Base-by-base conservation (phyloP, 2,888 invertebrate genomes). In the Julus scanicus region DNA sequence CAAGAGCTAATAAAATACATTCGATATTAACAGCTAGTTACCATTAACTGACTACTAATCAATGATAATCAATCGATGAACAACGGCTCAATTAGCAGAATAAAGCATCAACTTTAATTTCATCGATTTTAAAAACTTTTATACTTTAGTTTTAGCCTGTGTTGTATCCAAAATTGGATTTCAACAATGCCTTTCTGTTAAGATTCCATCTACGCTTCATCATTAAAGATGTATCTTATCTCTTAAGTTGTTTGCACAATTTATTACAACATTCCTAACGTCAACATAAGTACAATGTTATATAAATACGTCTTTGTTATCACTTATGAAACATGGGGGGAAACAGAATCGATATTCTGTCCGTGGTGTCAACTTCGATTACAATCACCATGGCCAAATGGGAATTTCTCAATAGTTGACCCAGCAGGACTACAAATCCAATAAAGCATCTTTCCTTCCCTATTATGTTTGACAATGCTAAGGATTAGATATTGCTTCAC, bases 181-280 rank as follows among this genome's bases (percentile, higher is more conserved):
- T 8, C 44, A 44, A 44, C 4, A 44, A 3, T 44, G 44, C 44
- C 44, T 5, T 44, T 83, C 40, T 17, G 8, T 9, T 71, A 1
- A 9, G 20, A 71, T 71, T 29, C 20, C 20, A 29, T 71, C 11
- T 71, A 71, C 9, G n/a, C 53, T 8, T 4, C 53, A 53, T 53
- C 53, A 53, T 53, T 15, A 63, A 63, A 17, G 63, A 71, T n/a
- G 71, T 29, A 8, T 29, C 71, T 71, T 17, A n/a, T 63, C 63
- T 63, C 5, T 2, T n/a, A 17, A 63, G 63, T n/a, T 63, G 63
- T 63, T 63, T 63, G 63, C 17, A n/a, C 63, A 17, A 63, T 63
- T 63, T 63, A 63, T 63, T 17, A 63, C n/a, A 63, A n/a, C 63
- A 63, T 63, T 63, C 63, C 63, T 63, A 15, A 53, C n/a, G 63